These are phyloP conservation scores for Callopanchax toddi DNA, from an alignment of 2,113 vertebrate species.

Conservation along the genomic window DNA sequence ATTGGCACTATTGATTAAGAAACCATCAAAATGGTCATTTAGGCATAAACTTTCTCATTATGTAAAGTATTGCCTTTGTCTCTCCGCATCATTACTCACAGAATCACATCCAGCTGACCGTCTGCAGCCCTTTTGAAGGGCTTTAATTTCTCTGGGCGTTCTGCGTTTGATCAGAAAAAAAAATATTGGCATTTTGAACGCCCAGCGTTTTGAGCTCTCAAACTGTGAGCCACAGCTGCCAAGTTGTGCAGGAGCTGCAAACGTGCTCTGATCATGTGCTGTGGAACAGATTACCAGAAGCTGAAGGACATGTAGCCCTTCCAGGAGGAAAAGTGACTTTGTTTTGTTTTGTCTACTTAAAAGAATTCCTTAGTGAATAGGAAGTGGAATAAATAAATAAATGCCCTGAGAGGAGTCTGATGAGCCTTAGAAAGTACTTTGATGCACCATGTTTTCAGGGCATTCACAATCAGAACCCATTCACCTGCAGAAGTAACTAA, in stretches of 20 bases:
- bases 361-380: conserved; percentile 8
- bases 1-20: conserved; percentile 50
- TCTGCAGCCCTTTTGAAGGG: conserved; percentile 45
- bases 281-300: conserved; percentile 21
- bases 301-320: conserved; percentile 29
- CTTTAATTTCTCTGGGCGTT: conserved; percentile 55
- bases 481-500: background rate
- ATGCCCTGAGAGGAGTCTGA: background rate
- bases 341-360: conserved; percentile 20
- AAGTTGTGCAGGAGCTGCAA: conserved; percentile 13
- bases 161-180: conserved; percentile 53
- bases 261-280: conserved; percentile 23
- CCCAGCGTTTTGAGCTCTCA: conserved; percentile 18
- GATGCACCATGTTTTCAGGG: background rate
- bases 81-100: conserved; percentile 19
- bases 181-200: conserved; percentile 51
- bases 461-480: background rate
- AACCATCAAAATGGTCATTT: conserved; percentile 27
- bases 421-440: background rate
- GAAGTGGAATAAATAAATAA: conserved; percentile 1
- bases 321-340: conserved; percentile 9
- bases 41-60: conserved; percentile 15
- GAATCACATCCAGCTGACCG: conserved; percentile 40
- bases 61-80: conserved; percentile 21
- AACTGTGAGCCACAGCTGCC: conserved; percentile 23